These are phyloP conservation scores for Sialis lutaria DNA, from an alignment of 2,888 invertebrate species.

Conservation along the genomic window DNA sequence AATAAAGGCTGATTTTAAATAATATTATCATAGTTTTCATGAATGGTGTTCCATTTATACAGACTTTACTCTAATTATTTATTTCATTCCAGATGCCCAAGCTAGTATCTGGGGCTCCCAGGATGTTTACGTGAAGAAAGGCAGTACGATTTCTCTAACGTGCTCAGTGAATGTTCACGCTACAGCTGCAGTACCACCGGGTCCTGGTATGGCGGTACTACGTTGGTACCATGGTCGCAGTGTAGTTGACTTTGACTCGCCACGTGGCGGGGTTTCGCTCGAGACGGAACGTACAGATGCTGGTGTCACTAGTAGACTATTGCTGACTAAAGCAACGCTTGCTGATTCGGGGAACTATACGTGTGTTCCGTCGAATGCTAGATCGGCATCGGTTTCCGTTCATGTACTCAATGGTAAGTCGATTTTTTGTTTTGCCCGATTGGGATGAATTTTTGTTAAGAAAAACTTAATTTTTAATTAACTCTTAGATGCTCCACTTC, in stretches of 20 bases:
- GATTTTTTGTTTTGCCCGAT: too few relatives aligned
- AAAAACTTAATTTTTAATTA: too few relatives aligned
- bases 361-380: constrained; percentile 70
- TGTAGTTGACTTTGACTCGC: constrained; percentile 69
- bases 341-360: constrained; percentile 82
- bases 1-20: too few relatives aligned
- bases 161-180: constrained; percentile 80
- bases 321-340: constrained; percentile 70
- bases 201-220: constrained; percentile 47
- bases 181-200: constrained; percentile 30
- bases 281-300: constrained; percentile 71
- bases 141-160: constrained; percentile 77
- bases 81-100: constrained; percentile 54
- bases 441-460: too few relatives aligned
- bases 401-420: constrained; percentile 68
- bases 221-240: constrained; percentile 73
- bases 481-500: too few relatives aligned
- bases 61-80: too few relatives aligned
- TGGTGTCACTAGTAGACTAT: constrained; percentile 64
- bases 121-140: constrained; percentile 78
- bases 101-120: constrained; percentile 72
- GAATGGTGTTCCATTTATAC: too few relatives aligned
- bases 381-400: constrained; percentile 66
- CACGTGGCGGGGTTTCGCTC: constrained; percentile 69
- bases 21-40: too few relatives aligned